Base-by-base conservation (phyloP, 1,140 invertebrate species). In the Euura saliciscinereae region DNA sequence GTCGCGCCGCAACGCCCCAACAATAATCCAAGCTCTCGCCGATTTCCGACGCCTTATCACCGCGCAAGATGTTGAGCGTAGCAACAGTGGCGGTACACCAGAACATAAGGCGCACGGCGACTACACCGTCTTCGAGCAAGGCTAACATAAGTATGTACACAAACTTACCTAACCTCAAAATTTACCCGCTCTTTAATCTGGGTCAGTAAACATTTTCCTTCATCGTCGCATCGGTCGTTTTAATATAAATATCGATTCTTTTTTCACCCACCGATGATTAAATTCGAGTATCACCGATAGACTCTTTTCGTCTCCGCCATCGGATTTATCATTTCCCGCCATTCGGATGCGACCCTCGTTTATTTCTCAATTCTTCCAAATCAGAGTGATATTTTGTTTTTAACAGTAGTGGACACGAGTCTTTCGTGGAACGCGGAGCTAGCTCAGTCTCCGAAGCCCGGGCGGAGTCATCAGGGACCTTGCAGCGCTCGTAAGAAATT, bases 1-100 rank as follows among this genome's bases (percentile, higher is more conserved):
- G 28, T 28, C 28, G 28, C 28, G 28, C 28, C 28, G 28, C 28
- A 28, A 0, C 28, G 28, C 28, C 28, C 28, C 28, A 28, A 28
- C 28, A 28, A 28, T 28, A 28, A 28, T 28, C 28, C 28, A 28
- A 28, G 28, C 28, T 28, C 28, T 28, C 28, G 28, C 28, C 28
- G 28, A 28, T 28, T 28, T 28, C 28, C 28, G 28, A 28, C 28
- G 28, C 28, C 28, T 28, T 28, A 28, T 28, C 28, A 59, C 51
- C 6, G 51, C 6, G 42, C 65, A 74, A 66, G 65, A 74, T 74
- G 73, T 69, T 74, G 59, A 74, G 73, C 69, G 69, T 74, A 43
- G 64, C 73, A 65, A 65, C 69, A 6, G 69, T 69, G 6, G 45
- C 64, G 13, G 73, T 74, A 11, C 73, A 74, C 66, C 73, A 65